Evolutionary conservation across 92 coral and sea anemone species (phyloP).

Genomic region (Parazoanthus darwini): DNA sequence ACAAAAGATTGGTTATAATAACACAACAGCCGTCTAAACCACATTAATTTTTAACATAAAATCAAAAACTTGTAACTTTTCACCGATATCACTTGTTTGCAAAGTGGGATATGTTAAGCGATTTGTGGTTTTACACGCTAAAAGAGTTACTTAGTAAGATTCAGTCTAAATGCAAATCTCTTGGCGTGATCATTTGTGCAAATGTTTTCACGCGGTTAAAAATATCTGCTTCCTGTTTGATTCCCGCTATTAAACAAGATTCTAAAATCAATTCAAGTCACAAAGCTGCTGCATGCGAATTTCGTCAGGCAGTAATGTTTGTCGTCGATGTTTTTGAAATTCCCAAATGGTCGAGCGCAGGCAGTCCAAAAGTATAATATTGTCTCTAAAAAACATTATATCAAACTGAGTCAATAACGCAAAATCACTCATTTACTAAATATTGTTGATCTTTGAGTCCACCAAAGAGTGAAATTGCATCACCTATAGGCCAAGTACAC

Average conservation of each 20-base stretch:
- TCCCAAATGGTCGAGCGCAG: background rate
- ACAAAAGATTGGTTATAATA: background rate
- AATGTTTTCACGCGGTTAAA: background rate
- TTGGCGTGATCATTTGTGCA: background rate
- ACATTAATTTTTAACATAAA: conserved; percentile 10
- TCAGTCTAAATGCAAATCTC: background rate
- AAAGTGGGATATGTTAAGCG: background rate
- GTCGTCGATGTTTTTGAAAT: background rate
- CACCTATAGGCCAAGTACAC: conserved; percentile 45
- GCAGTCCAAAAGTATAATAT: background rate
- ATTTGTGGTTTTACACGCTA: background rate
- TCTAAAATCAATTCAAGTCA: background rate
- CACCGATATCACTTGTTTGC: background rate
- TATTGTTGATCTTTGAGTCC: background rate
- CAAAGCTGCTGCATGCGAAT: background rate
- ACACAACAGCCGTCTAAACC: background rate
- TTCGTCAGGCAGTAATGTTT: background rate
- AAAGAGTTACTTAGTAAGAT: background rate
- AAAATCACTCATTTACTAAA: background rate
- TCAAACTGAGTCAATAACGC: background rate
- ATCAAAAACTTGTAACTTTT: background rate
- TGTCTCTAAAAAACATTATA: background rate
- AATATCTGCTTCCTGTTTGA: background rate
- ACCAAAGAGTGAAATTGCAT: conserved; percentile 18
- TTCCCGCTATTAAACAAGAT: background rate